Conservation (phyloP, 2,888 invertebrate genomes). For the Nezara viridula region DNA sequence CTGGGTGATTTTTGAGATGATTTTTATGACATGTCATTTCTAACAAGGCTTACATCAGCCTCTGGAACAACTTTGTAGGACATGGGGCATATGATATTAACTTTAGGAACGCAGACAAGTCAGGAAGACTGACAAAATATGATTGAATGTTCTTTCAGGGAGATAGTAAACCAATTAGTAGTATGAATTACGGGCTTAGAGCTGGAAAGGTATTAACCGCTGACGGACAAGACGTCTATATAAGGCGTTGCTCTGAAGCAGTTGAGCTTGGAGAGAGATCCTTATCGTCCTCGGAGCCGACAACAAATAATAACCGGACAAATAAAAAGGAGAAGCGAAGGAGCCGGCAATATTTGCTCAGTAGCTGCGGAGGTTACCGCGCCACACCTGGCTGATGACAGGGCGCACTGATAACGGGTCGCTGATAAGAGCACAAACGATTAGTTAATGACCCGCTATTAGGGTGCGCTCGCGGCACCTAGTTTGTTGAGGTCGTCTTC, state of each 20-base stretch:
- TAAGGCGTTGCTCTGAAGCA: not conserved
- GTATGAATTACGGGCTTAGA: no score
- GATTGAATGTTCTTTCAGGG: no score
- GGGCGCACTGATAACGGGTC: not conserved
- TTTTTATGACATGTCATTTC: no score
- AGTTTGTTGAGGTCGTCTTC: not conserved
- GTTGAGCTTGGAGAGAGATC: not conserved
- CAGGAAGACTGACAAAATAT: no score
- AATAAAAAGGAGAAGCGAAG: not conserved
- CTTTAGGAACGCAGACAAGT: no score
- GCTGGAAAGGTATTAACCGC: not conserved
- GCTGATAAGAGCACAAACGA: not conserved
- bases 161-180: no score
- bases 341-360: constrained; percentile 1
- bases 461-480: not conserved
- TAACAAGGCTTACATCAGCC: no score
- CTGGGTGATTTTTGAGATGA: no score
- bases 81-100: no score
- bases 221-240: not conserved
- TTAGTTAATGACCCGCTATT: not conserved
- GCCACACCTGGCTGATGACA: constrained; percentile 36
- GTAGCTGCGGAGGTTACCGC: not conserved
- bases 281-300: constrained; percentile 1
- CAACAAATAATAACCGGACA: not conserved
- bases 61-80: no score